A percentile compares a stretch with the other conserved stretches of the same genome.
Evolutionary conservation across 2,113 vertebrate genomes (phyloP).

Genomic region (Hepsetus odoe): DNA sequence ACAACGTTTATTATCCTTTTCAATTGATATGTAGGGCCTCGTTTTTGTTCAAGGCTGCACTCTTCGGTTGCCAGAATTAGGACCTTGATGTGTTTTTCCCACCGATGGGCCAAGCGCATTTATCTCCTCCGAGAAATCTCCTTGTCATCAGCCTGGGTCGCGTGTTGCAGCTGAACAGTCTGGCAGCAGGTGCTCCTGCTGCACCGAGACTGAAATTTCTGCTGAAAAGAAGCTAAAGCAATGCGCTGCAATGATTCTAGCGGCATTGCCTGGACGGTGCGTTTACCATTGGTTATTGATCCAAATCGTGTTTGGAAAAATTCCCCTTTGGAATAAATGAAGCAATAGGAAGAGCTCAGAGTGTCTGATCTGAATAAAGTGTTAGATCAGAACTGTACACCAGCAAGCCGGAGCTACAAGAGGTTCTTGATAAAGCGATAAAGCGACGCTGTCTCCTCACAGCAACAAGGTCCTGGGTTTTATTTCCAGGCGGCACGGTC

Average conservation of each 20-base stretch:
- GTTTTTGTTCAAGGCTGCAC: constrained; percentile 8
- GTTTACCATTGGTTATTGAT: constrained; percentile 16
- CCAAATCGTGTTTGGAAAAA: no score
- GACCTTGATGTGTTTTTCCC: constrained; percentile 30
- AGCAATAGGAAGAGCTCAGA: no score
- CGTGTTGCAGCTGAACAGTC: not conserved
- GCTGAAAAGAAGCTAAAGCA: not conserved
- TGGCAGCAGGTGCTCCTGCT: constrained; percentile 16
- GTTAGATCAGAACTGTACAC: no score
- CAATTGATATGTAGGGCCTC: constrained; percentile 45
- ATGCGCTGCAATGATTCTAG: constrained; percentile 16
- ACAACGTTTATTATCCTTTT: constrained; percentile 57
- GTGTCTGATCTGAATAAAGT: no score
- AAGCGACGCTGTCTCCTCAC: no score
- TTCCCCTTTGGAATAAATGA: no score
- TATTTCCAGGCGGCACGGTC: no score
- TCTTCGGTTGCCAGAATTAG: constrained; percentile 9
- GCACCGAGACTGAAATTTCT: not conserved
- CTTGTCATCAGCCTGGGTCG: constrained; percentile 7
- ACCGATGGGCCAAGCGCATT: constrained; percentile 7
- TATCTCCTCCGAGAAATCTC: constrained; percentile 27
- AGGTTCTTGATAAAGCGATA: no score
- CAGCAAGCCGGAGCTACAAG: no score
- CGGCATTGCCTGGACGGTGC: not conserved
- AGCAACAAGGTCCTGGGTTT: no score